Evolutionary conservation across 53 echinoderm and acorn worm genomes (phyloP).

Genomic region (Patiria pectinifera): DNA sequence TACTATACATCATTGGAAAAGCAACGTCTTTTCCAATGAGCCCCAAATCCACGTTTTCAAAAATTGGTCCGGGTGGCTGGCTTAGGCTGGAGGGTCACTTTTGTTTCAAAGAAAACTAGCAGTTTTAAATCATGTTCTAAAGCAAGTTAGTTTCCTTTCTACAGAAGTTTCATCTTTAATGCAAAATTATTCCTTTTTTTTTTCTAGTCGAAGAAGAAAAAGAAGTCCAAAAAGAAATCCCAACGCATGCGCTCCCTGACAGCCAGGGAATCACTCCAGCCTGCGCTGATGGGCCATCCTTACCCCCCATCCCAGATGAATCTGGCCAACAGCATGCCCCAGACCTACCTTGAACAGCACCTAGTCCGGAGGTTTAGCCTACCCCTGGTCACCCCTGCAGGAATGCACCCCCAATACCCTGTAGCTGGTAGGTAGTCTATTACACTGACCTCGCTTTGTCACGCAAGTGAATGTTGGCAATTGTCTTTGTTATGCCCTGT

Average conservation of each 20-base stretch:
- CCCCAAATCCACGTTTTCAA: too few species aligned
- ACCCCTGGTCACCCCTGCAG: slow-evolving; percentile 55
- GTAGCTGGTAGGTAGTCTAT: slow-evolving; percentile 5
- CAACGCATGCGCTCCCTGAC: slow-evolving; percentile 7
- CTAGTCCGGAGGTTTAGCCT: slow-evolving; percentile 87
- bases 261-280: slow-evolving; percentile 14
- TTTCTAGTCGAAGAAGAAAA: slow-evolving; percentile 56
- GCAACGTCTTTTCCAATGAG: too few species aligned
- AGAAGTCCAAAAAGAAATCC: slow-evolving; percentile 27
- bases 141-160: too few species aligned
- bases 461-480: not conserved
- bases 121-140: too few species aligned
- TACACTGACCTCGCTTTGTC: not conserved
- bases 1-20: too few species aligned
- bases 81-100: too few species aligned
- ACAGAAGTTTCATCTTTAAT: not conserved
- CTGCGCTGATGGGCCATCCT: slow-evolving; percentile 33
- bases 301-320: slow-evolving; percentile 54
- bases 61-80: too few species aligned
- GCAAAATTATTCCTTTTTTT: not conserved
- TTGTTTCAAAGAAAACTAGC: too few species aligned
- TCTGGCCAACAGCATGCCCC: slow-evolving; percentile 72
- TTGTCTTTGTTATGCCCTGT: too few species aligned
- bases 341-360: slow-evolving; percentile 96
- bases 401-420: slow-evolving; percentile 38